Conservation (phyloP, 2,797 vertebrate species). For the Urocyon cinereoargenteus region DNA sequence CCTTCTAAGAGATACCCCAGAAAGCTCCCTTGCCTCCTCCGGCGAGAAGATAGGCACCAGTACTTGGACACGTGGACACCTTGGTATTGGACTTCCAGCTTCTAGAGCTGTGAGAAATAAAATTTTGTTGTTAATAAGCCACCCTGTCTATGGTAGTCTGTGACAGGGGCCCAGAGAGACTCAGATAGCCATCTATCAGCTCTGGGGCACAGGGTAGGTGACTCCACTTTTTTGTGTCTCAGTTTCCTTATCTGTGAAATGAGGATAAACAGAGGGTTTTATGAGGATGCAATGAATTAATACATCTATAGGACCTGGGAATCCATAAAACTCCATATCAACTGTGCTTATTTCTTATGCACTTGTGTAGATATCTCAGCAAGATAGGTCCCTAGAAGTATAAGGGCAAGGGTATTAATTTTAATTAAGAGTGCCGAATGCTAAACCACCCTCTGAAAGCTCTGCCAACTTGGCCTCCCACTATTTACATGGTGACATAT, state of each 20-base stretch:
- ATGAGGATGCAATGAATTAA: neutral
- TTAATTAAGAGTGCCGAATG: neutral
- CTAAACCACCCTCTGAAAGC: neutral
- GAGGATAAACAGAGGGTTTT: neutral
- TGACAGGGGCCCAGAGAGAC: neutral
- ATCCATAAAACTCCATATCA: neutral
- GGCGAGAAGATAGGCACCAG: neutral
- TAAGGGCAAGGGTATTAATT: neutral
- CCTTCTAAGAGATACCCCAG: neutral
- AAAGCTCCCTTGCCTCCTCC: neutral
- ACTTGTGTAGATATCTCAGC: neutral
- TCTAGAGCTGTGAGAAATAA: neutral
- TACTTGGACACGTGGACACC: neutral
- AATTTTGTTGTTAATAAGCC: neutral
- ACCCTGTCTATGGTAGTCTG: neutral
- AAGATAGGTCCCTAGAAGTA: neutral
- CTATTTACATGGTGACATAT: rapidly evolving
- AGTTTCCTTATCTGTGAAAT: neutral
- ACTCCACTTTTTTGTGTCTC: neutral
- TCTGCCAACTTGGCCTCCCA: neutral
- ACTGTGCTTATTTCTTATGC: neutral
- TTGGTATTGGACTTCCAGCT: neutral
- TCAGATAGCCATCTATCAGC: neutral
- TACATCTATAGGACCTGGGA: neutral
- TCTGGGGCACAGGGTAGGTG: neutral